These are phyloP conservation scores for Tipula confusa DNA, from an alignment of 2,888 invertebrate genomes.

Conservation along the genomic window DNA sequence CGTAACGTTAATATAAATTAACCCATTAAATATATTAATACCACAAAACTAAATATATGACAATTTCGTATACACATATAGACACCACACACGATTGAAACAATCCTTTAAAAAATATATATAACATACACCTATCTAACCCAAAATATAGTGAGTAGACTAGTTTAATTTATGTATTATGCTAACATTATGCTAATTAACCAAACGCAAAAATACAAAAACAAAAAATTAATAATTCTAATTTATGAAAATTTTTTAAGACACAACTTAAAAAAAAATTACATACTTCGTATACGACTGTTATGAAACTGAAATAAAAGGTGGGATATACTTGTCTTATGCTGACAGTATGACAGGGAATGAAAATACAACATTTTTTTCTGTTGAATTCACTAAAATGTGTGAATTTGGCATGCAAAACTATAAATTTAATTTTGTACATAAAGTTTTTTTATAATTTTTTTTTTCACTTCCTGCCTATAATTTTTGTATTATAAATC, in stretches of 20 bases:
- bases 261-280: background rate
- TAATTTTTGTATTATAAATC: background rate
- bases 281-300: background rate
- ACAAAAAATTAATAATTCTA: background rate
- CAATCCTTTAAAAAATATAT: background rate
- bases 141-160: background rate
- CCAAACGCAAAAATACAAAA: background rate
- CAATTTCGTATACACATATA: background rate
- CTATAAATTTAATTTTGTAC: background rate
- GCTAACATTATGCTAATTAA: slow-evolving; percentile 5
- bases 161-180: background rate
- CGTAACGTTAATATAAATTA: background rate
- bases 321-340: background rate
- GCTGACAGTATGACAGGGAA: background rate
- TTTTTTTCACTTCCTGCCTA: background rate
- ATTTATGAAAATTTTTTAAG: background rate
- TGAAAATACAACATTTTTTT: slow-evolving; percentile 3
- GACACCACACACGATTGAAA: background rate
- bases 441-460: too few species aligned
- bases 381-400: background rate
- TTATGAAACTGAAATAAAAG: background rate
- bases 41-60: background rate
- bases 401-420: slow-evolving; percentile 20
- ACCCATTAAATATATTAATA: slow-evolving; percentile 9
- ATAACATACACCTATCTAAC: background rate